Evolutionary conservation across 2,113 vertebrate species (phyloP).

Genomic region (Zapornia atra): DNA sequence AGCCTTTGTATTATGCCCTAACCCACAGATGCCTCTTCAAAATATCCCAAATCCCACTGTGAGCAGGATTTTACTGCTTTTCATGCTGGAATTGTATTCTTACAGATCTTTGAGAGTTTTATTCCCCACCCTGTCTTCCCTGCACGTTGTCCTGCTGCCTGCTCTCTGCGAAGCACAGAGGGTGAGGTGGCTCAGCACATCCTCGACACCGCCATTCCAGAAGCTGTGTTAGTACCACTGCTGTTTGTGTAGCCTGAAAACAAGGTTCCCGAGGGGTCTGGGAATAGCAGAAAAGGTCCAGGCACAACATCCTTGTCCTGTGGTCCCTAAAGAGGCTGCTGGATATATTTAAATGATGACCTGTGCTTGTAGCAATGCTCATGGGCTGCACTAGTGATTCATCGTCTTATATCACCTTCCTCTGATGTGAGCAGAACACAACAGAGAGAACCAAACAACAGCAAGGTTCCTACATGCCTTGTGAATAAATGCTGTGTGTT

Average conservation of each 20-base stretch:
- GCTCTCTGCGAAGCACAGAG: background rate
- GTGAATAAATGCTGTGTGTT: background rate
- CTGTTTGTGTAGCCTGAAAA: background rate
- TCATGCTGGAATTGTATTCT: background rate
- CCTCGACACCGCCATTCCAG: background rate
- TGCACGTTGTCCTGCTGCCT: background rate
- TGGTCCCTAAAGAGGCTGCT: background rate
- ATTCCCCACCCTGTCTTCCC: background rate
- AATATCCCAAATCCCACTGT: background rate
- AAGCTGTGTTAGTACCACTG: background rate
- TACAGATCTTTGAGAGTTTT: background rate
- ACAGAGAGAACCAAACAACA: background rate
- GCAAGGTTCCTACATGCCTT: background rate
- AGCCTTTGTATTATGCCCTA: conserved; percentile 28
- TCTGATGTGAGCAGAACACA: background rate
- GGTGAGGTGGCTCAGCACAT: background rate
- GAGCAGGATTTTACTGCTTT: background rate
- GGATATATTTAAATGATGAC: background rate
- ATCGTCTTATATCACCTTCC: background rate
- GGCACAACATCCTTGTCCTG: background rate
- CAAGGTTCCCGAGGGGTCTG: background rate
- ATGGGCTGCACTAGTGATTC: background rate
- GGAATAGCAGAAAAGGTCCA: background rate
- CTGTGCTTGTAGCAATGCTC: background rate
- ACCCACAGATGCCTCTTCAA: background rate